Percentiles rank a stretch among this genome's conserved stretches.
These are phyloP conservation scores for Sminthurinus aureus DNA, from an alignment of 2,888 invertebrate species.

Conservation along the genomic window DNA sequence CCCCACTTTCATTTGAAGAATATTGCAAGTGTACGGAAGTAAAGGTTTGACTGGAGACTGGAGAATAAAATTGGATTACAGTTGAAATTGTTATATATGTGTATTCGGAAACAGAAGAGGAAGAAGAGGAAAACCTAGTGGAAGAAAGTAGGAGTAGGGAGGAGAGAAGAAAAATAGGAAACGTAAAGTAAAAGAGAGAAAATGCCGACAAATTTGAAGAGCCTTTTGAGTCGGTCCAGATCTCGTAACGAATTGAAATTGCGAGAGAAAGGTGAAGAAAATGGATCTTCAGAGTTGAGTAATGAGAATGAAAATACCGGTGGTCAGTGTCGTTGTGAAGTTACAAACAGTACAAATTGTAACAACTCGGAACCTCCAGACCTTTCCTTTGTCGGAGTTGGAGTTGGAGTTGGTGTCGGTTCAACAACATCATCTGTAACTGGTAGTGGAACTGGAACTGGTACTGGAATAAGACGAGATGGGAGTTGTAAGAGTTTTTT, in stretches of 20 bases:
- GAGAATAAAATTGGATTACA: not conserved
- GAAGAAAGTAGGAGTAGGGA: not conserved
- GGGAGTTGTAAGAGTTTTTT: conserved; percentile 53
- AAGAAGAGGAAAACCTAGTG: not conserved
- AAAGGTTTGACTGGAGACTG: not conserved
- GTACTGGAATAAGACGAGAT: conserved; percentile 40
- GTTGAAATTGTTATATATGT: not conserved
- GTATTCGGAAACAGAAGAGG: no score
- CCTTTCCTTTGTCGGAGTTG: not conserved
- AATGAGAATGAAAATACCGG: conserved; percentile 2
- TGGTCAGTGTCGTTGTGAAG: conserved; percentile 14
- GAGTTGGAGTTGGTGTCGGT: not conserved
- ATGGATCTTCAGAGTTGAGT: conserved; percentile 15
- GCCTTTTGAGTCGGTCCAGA: conserved; percentile 56
- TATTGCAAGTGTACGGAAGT: no score
- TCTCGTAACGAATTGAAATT: conserved; percentile 57
- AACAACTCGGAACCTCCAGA: not conserved
- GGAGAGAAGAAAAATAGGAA: not conserved
- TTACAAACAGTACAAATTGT: not conserved
- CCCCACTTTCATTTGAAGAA: no score
- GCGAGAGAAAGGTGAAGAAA: conserved; percentile 50
- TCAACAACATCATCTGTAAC: not conserved
- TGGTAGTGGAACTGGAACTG: not conserved
- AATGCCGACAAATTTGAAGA: conserved; percentile 59
- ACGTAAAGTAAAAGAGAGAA: conserved; percentile 13